Evolutionary conservation across 2,113 vertebrate genomes (phyloP).

Genomic region (Podarcis muralis): DNA sequence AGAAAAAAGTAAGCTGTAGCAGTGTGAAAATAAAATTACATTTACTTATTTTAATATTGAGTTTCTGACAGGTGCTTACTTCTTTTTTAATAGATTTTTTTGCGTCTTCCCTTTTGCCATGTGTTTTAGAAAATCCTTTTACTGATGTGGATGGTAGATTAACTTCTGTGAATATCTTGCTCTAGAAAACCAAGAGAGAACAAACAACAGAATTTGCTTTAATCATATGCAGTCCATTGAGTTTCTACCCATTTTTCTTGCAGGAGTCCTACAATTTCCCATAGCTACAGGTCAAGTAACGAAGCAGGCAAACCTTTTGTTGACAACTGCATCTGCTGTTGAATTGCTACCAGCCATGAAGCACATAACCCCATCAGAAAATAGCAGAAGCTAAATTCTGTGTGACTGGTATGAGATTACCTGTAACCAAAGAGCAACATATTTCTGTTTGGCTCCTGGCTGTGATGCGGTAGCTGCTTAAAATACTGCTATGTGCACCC

Average conservation of each 20-base stretch:
- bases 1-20: neutral
- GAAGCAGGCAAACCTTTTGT: neutral
- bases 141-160: conserved; percentile 27
- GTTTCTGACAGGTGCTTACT: conserved; percentile 31
- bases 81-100: conserved; percentile 27
- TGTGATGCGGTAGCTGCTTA: neutral
- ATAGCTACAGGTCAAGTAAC: neutral
- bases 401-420: neutral
- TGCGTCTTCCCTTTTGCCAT: conserved; percentile 25
- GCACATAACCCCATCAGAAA: neutral
- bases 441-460: neutral
- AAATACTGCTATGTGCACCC: neutral
- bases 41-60: neutral
- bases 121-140: conserved; percentile 18
- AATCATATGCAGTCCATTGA: neutral
- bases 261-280: neutral
- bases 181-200: conserved; percentile 36
- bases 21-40: neutral
- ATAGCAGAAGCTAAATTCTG: neutral
- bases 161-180: conserved; percentile 29
- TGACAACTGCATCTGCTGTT: neutral
- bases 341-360: neutral
- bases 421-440: neutral
- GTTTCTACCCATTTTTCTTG: neutral
- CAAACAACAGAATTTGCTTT: neutral